Base-by-base conservation (phyloP, 2,113 vertebrate genomes). In the Chloropsis hardwickii region DNA sequence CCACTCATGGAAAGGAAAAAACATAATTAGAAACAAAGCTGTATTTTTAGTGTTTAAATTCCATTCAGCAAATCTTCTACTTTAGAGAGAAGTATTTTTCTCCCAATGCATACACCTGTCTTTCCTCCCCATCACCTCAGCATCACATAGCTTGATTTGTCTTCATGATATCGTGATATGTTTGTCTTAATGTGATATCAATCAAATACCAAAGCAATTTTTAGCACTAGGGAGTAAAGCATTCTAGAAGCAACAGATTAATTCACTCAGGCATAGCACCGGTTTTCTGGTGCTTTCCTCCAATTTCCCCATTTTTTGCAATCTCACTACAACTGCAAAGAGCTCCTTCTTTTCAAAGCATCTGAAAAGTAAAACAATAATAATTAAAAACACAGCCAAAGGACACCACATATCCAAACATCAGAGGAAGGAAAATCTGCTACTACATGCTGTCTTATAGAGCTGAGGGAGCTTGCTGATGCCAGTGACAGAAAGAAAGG, bases 151-250 rank as follows among this genome's bases (percentile, higher is more conserved):
- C 24, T 78, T 47, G 23, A 40, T 81, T 81, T 76, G 40, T 71
- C 61, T 80, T 84, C 31, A 53, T 61, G 37, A 37, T 37, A 37
- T 37, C 37, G 37, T 37, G 37, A 37, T 37, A 37, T 37, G 37
- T 37, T 37, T 37, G 37, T 37, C 37, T 37, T 37, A 8, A 40
- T 3, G 22, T 8, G n/a, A 18, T 53, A 65, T 28, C 58, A 77
- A n/a, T 57, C 66, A 90, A 72, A 82, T 40, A 81, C 39, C 40
- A 84, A 60, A 65, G 69, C 28, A 64, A 74, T 61, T 89, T 86
- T 81, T 85, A 88, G 60, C 81, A 56, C 60, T 35, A 74, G 15
- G 18, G 28, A 79, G 27, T 40, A 93, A 80, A 65, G n/a, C 27
- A 65, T 17, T 67, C 57, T 20, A 64, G 31, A 89, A 13, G 56